These are phyloP conservation scores for Acyrthosiphon pisum DNA, from an alignment of 1,140 invertebrate species.

Conservation along the genomic window DNA sequence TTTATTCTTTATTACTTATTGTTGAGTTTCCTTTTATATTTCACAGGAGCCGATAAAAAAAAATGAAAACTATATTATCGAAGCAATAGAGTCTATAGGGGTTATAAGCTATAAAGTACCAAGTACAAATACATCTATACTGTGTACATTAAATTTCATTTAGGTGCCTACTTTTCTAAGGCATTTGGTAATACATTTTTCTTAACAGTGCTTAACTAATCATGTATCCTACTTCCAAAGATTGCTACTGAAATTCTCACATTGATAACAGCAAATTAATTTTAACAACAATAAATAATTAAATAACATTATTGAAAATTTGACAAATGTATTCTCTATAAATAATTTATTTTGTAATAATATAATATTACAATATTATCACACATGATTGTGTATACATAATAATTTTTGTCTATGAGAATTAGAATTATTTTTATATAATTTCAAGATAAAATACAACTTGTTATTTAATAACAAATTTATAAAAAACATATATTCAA, in stretches of 20 bases:
- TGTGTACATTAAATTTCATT: not conserved
- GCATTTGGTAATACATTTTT: not conserved
- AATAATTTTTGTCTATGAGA: not conserved
- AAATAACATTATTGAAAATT: not conserved
- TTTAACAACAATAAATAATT: not conserved
- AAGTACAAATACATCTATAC: not conserved
- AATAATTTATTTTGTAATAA: not conserved
- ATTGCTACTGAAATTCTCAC: not conserved
- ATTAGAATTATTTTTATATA: not conserved
- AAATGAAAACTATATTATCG: too few species aligned
- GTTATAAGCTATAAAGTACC: not conserved
- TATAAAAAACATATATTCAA: not conserved
- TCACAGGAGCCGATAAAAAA: too few species aligned
- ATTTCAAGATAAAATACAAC: not conserved
- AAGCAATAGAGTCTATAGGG: too few species aligned
- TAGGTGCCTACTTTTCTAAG: not conserved
- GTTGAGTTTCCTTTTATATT: too few species aligned
- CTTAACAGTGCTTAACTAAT: not conserved
- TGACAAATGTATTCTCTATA: not conserved
- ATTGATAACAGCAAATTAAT: not conserved
- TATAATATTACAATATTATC: not conserved
- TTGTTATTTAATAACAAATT: not conserved
- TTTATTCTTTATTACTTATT: too few species aligned
- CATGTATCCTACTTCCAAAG: not conserved
- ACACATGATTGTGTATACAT: not conserved